These are phyloP conservation scores for Drosophila truncata DNA, from an alignment of 1,140 invertebrate species.

Conservation along the genomic window DNA sequence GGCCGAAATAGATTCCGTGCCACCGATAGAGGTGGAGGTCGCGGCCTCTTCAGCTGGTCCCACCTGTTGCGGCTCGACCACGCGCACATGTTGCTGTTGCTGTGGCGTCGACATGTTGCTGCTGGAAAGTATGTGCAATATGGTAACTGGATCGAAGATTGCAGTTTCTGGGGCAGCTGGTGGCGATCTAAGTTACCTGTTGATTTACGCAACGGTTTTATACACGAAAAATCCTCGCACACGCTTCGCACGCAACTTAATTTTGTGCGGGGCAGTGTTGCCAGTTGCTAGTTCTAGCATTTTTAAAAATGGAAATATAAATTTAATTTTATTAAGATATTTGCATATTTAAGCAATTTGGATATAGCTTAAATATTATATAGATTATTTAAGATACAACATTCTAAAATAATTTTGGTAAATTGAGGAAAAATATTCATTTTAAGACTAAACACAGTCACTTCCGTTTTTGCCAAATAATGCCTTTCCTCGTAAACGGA, in stretches of 20 bases:
- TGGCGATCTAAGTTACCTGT: constrained; percentile 68
- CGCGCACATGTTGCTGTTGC: constrained; percentile 57
- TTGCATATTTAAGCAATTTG: no score
- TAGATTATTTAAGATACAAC: no score
- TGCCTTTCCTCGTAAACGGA: no score
- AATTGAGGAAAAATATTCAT: no score
- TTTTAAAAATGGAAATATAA: no score
- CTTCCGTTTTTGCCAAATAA: no score
- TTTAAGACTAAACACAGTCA: no score
- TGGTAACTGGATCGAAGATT: constrained; percentile 10
- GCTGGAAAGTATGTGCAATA: constrained; percentile 15
- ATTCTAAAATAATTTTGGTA: no score
- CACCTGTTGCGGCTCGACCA: constrained; percentile 66
- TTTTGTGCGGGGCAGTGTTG: constrained; percentile 32
- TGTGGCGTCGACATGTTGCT: constrained; percentile 61
- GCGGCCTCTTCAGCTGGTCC: constrained; percentile 38
- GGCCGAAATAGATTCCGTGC: constrained; percentile 54
- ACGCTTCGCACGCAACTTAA: constrained; percentile 48
- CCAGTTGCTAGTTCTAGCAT: no score
- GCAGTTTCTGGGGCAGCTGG: constrained; percentile 30
- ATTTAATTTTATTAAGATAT: no score
- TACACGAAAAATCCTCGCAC: constrained; percentile 66
- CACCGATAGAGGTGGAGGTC: constrained; percentile 12
- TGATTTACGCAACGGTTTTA: constrained; percentile 79
- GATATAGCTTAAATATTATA: no score